Evolutionary conservation across 2,113 vertebrate genomes (phyloP).

Genomic region (Dromas ardeola): DNA sequence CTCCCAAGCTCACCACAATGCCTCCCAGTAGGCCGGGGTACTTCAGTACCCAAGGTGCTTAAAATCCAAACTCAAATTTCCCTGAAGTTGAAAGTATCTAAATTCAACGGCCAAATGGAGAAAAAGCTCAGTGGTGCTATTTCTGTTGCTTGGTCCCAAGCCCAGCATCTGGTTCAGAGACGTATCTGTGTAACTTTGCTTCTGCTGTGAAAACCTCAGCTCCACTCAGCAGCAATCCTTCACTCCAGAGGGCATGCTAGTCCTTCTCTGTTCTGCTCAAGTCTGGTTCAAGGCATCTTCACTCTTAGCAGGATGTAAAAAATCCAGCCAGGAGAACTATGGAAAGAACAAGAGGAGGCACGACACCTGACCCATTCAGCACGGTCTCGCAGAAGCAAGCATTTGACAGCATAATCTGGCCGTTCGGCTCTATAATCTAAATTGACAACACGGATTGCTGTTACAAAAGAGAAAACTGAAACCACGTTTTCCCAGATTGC

Average conservation of each 20-base stretch:
- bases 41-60: background rate
- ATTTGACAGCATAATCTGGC: background rate
- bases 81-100: background rate
- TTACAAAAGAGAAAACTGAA: conserved; percentile 32
- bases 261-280: background rate
- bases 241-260: background rate
- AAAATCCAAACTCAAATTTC: background rate
- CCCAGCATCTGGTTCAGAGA: background rate
- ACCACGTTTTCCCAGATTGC: background rate
- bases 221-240: background rate
- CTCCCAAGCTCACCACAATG: background rate
- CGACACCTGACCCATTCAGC: background rate
- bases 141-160: background rate
- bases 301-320: background rate
- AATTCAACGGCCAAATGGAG: background rate
- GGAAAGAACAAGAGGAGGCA: background rate
- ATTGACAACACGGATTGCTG: background rate
- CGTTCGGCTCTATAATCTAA: background rate
- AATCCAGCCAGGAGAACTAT: background rate
- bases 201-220: background rate
- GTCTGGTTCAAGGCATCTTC: background rate
- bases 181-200: background rate
- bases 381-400: background rate
- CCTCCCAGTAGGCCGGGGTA: background rate
- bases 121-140: background rate